Evolutionary conservation across 2,797 vertebrate genomes (phyloP).

Genomic region (Salarias fasciatus): DNA sequence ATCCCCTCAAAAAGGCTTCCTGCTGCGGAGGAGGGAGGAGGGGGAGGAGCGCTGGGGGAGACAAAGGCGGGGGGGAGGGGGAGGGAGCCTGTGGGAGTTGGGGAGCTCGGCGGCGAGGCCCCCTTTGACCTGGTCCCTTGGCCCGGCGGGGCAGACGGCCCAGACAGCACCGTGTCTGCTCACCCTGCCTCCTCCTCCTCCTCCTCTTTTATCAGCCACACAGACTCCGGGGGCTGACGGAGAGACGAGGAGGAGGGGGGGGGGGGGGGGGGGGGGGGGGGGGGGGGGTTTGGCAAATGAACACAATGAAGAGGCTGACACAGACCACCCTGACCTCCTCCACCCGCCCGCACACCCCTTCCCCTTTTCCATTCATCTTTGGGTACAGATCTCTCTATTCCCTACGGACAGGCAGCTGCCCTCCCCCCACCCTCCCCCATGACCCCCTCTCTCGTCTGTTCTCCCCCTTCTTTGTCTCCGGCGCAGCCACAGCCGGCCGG

Average conservation of each 20-base stretch:
- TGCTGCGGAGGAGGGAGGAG: slow-evolving; percentile 52
- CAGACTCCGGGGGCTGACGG: slow-evolving; percentile 64
- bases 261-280: slow-evolving; percentile 20
- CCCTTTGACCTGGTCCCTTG: slow-evolving; percentile 82
- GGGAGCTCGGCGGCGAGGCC: slow-evolving; percentile 67
- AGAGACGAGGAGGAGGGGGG: slow-evolving; percentile 48
- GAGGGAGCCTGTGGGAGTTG: slow-evolving; percentile 44
- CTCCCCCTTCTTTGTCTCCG: slow-evolving; percentile 40
- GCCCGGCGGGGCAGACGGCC: slow-evolving; percentile 72
- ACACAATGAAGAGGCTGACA: slow-evolving; percentile 75
- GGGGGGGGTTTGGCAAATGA: slow-evolving; percentile 67
- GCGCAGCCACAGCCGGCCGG: slow-evolving; percentile 24
- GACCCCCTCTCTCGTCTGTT: slow-evolving; percentile 54
- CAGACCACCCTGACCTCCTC: slow-evolving; percentile 45
- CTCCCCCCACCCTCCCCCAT: slow-evolving; percentile 46
- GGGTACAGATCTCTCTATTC: slow-evolving; percentile 65
- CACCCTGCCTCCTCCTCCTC: slow-evolving; percentile 47
- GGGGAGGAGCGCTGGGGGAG: slow-evolving; percentile 19
- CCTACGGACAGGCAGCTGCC: slow-evolving; percentile 66
- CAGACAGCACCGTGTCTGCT: slow-evolving; percentile 72
- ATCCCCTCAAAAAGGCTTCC: slow-evolving; percentile 71
- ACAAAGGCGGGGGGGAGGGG: slow-evolving; percentile 70
- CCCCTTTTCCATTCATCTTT: slow-evolving; percentile 63
- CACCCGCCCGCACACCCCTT: slow-evolving; percentile 15
- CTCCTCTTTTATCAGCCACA: slow-evolving; percentile 71